phyloP scores from a whole-genome alignment of 2,888 invertebrate species.

The Yponomeuta cagnagella region DNA sequence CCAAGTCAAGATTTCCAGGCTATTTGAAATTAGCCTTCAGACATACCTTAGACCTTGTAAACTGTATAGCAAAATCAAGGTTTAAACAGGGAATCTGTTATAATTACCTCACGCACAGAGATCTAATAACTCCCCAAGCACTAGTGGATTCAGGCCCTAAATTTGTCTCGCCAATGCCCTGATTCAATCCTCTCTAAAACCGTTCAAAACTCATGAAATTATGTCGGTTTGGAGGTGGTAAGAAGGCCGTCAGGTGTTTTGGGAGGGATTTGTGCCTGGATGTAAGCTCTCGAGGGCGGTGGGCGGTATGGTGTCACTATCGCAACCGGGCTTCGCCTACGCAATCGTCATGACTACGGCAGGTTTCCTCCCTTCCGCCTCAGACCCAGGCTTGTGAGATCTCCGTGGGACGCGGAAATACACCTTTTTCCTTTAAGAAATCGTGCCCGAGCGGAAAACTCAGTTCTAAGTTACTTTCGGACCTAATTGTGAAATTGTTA shows the following conservation, averaged over 20 bases:
- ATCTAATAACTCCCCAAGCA: not conserved
- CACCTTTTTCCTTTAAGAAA: no score
- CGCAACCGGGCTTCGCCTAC: slow-evolving; percentile 54
- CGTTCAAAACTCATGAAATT: not conserved
- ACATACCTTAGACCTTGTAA: not conserved
- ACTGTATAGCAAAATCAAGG: no score
- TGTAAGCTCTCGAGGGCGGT: slow-evolving; percentile 38
- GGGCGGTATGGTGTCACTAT: slow-evolving; percentile 47
- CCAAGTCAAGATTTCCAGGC: no score
- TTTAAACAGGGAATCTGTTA: not conserved
- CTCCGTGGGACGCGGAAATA: not conserved
- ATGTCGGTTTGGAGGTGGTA: not conserved
- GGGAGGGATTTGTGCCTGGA: slow-evolving; percentile 28
- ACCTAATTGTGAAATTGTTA: no score
- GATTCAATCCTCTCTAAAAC: not conserved
- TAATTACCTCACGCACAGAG: not conserved
- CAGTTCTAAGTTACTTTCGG: no score
- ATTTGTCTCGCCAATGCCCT: not conserved
- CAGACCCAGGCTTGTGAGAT: not conserved
- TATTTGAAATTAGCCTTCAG: not conserved
- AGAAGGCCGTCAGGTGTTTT: not conserved
- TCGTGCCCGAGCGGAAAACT: no score
- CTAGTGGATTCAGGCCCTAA: not conserved
- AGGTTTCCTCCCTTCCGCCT: slow-evolving; percentile 21
- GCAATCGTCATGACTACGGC: slow-evolving; percentile 62